phyloP scores from a whole-genome alignment of 2,797 vertebrate species.

The Enteromius unitaeniatus region DNA sequence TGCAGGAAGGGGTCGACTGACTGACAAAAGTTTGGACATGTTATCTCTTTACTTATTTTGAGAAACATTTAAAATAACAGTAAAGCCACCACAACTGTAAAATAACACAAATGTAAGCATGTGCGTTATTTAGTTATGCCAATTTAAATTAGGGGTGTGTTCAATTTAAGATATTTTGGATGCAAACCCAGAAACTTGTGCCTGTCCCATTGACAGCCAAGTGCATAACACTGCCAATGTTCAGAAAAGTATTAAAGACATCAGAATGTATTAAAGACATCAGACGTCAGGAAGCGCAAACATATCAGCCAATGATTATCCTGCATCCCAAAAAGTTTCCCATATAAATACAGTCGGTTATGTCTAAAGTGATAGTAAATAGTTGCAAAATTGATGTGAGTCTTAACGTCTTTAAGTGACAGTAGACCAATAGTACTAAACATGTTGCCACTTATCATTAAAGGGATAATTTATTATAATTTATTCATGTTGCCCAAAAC shows the following conservation, averaged over 20 bases:
- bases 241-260: no score
- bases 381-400: background rate
- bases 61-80: background rate
- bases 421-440: background rate
- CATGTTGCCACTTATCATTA: background rate
- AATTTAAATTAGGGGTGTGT: background rate
- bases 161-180: no score
- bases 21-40: constrained; percentile 6
- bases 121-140: no score
- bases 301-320: no score
- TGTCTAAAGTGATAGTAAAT: background rate
- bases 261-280: no score
- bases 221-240: no score
- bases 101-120: background rate
- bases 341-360: background rate
- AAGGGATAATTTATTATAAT: background rate
- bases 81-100: background rate
- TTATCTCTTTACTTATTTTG: background rate
- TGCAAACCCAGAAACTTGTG: no score
- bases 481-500: background rate
- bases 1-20: background rate
- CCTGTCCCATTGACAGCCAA: no score
- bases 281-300: no score
- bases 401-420: background rate
- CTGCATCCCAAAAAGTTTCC: background rate